Percentiles rank a stretch among this genome's conserved stretches.
Evolutionary conservation across 64 coral and sea anemone species (phyloP).

Genomic region (Trachythela sp.): DNA sequence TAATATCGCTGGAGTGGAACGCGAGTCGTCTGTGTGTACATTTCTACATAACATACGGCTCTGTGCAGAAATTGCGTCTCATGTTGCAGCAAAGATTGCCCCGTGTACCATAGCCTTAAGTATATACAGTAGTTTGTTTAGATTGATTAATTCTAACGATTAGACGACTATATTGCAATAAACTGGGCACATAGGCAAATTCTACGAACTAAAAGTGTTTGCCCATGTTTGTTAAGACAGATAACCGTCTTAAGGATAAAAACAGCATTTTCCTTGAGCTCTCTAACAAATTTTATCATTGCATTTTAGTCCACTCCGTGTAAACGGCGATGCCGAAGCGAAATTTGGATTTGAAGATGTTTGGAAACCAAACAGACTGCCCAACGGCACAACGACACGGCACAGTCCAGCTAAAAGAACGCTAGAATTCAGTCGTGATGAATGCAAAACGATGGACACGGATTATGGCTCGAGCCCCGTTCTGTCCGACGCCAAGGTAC

Average conservation of each 20-base stretch:
- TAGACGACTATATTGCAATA: too few species aligned
- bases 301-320: slow-evolving; percentile 49
- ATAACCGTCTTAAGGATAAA: neutral
- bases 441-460: neutral
- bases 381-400: neutral
- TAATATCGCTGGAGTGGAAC: too few species aligned
- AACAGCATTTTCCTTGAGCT: neutral
- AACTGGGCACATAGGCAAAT: too few species aligned
- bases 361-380: slow-evolving; percentile 59
- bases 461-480: neutral
- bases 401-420: slow-evolving; percentile 38
- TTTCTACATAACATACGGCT: too few species aligned
- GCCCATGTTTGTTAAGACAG: too few species aligned
- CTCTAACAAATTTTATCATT: neutral
- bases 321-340: slow-evolving; percentile 54
- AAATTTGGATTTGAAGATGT: slow-evolving; percentile 73
- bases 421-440: slow-evolving; percentile 31
- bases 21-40: too few species aligned
- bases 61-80: too few species aligned
- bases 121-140: neutral
- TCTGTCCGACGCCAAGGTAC: neutral
- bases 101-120: too few species aligned
- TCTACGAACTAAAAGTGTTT: too few species aligned
- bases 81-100: too few species aligned
- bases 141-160: too few species aligned